phyloP scores from a whole-genome alignment of 35 echinoderm and acorn worm species.

The Apostichopus parvimensis region DNA sequence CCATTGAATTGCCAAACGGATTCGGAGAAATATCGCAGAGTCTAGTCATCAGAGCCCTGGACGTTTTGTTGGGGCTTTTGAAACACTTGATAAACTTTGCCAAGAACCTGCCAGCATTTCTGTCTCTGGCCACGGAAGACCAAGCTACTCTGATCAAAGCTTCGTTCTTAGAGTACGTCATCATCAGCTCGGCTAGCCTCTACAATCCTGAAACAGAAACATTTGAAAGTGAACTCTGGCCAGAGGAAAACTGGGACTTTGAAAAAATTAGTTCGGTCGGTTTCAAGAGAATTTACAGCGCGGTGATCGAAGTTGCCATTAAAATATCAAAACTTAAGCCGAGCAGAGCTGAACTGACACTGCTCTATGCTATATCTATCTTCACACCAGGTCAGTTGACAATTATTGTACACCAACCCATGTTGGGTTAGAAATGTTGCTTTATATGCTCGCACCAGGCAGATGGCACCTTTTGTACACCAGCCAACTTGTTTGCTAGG shows the following conservation, averaged over 20 bases:
- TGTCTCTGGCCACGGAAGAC: conserved; percentile 58
- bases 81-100: conserved; percentile 89
- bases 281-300: conserved; percentile 43
- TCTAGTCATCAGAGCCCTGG: conserved; percentile 70
- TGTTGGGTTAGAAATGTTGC: background rate
- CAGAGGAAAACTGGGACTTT: conserved; percentile 36
- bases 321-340: conserved; percentile 67
- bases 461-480: background rate
- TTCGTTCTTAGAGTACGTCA: conserved; percentile 72
- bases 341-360: conserved; percentile 49
- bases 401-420: background rate
- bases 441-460: background rate
- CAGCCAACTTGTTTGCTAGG: background rate
- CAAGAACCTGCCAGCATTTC: conserved; percentile 72
- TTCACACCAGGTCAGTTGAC: conserved; percentile 72
- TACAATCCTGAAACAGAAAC: conserved; percentile 55
- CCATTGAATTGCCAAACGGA: background rate
- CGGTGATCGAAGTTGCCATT: conserved; percentile 32
- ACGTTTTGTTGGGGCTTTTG: conserved; percentile 67
- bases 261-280: conserved; percentile 52
- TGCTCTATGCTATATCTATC: conserved; percentile 75
- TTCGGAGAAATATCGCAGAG: conserved; percentile 2
- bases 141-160: conserved; percentile 85
- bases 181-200: conserved; percentile 62
- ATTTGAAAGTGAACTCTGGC: conserved; percentile 67